A percentile compares a stretch with the other conserved stretches of the same genome.
Conservation (phyloP, 2,113 vertebrate genomes). For the Aythya baeri region DNA sequence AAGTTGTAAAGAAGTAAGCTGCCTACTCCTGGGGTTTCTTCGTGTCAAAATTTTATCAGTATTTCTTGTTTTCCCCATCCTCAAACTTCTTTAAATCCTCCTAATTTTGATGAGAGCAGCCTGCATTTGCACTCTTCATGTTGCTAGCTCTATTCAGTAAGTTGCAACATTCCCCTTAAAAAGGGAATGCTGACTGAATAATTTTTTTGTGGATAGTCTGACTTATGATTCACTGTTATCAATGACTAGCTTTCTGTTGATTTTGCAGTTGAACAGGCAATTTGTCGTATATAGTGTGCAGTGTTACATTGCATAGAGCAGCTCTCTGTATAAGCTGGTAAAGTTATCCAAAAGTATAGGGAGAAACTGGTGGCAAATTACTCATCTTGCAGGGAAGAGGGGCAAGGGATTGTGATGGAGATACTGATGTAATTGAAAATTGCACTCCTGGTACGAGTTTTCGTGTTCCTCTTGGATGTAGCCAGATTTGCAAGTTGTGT, state of each 20-base stretch:
- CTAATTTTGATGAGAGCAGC: not conserved
- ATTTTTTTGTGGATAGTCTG: not conserved
- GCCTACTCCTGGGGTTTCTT: not conserved
- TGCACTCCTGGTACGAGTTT: not conserved
- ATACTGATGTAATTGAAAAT: not conserved
- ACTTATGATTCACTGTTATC: not conserved
- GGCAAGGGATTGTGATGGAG: not conserved
- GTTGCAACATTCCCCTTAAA: not conserved
- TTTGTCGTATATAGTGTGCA: not conserved
- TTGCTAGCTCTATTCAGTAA: not conserved
- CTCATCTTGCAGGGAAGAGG: not conserved
- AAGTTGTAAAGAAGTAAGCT: not conserved
- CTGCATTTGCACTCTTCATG: accelerated
- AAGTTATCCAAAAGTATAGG: not conserved
- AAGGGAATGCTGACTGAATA: not conserved
- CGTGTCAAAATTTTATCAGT: not conserved
- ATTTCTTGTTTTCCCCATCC: not conserved
- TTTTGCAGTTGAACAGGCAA: not conserved
- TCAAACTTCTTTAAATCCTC: not conserved
- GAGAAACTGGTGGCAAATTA: not conserved
- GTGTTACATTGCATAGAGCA: not conserved
- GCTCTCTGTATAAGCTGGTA: accelerated
- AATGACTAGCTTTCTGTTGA: not conserved
- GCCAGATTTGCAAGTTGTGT: accelerated
- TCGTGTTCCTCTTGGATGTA: not conserved